Conservation (phyloP, 2,113 vertebrate species). For the Oreochromis aureus region DNA sequence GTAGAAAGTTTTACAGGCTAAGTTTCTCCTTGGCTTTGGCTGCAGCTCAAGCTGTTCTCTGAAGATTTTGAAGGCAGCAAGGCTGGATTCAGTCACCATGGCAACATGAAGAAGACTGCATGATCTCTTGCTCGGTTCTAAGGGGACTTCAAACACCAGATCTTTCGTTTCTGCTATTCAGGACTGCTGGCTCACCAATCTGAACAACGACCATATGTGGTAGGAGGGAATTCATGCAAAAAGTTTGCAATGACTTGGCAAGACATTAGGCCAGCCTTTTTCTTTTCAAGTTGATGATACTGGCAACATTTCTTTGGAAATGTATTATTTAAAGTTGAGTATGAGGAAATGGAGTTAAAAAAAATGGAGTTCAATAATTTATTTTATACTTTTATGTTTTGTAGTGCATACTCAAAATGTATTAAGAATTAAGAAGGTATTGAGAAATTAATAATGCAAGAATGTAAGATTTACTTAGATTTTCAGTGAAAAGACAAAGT, state of each 20-base stretch:
- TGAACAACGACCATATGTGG: neutral
- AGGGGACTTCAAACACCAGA: neutral
- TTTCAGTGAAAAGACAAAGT: neutral
- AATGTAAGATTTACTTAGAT: neutral
- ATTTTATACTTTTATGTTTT: no score
- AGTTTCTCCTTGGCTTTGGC: neutral
- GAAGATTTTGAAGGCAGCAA: neutral
- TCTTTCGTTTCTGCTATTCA: neutral
- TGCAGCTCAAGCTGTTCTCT: neutral
- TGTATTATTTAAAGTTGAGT: neutral
- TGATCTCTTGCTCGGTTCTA: neutral
- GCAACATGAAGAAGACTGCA: slow-evolving; percentile 10
- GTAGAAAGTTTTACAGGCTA: neutral
- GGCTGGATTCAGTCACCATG: slow-evolving; percentile 26
- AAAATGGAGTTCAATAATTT: neutral
- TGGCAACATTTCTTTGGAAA: neutral
- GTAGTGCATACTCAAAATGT: no score
- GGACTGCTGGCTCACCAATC: neutral
- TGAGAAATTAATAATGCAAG: neutral
- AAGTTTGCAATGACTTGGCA: neutral
- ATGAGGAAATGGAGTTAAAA: neutral
- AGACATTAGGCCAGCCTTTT: neutral
- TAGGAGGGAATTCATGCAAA: neutral
- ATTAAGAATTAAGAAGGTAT: neutral
- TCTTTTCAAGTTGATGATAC: neutral